A percentile compares a stretch with the other conserved stretches of the same genome.
Evolutionary conservation across 2,113 vertebrate species (phyloP).

Genomic region (Argyrosomus japonicus): DNA sequence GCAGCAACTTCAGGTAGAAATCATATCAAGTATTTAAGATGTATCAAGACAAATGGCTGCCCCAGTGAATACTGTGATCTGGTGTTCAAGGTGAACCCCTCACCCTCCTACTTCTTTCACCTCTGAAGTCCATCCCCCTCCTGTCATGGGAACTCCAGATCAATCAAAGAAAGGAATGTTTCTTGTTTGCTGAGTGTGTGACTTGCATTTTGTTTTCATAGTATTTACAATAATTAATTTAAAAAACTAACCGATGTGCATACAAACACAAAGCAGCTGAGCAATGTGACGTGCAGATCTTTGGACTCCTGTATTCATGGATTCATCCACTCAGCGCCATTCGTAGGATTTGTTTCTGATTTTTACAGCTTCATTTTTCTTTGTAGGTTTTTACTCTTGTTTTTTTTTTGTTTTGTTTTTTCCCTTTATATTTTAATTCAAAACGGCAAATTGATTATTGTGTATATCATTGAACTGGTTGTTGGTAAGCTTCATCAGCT

Average conservation of each 20-base stretch:
- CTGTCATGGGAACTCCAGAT: slow-evolving; percentile 56
- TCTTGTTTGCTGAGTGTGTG: slow-evolving; percentile 91
- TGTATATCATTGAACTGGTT: slow-evolving; percentile 85
- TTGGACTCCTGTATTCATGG: slow-evolving; percentile 57
- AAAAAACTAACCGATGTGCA: slow-evolving; percentile 88
- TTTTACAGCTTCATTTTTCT: slow-evolving; percentile 89
- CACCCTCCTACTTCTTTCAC: slow-evolving; percentile 13
- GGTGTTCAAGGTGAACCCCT: slow-evolving; percentile 34
- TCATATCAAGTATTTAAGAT: slow-evolving; percentile 49
- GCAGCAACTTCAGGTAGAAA: slow-evolving; percentile 42
- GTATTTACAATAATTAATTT: slow-evolving; percentile 96
- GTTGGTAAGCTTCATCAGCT: slow-evolving; percentile 92
- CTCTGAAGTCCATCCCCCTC: slow-evolving; percentile 31
- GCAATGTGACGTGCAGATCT: slow-evolving; percentile 66
- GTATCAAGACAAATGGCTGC: slow-evolving; percentile 40
- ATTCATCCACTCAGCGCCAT: slow-evolving; percentile 83
- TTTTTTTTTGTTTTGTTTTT: slow-evolving; percentile 63
- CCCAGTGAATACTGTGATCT: slow-evolving; percentile 47
- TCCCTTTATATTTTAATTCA: slow-evolving; percentile 88
- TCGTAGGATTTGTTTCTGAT: slow-evolving; percentile 88
- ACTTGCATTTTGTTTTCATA: slow-evolving; percentile 90
- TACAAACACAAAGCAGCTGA: slow-evolving; percentile 67
- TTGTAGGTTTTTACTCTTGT: slow-evolving; percentile 87
- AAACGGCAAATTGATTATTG: slow-evolving; percentile 75
- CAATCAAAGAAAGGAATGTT: slow-evolving; percentile 86